Conservation (phyloP, 2,888 invertebrate genomes). For the Andrena minutula region DNA sequence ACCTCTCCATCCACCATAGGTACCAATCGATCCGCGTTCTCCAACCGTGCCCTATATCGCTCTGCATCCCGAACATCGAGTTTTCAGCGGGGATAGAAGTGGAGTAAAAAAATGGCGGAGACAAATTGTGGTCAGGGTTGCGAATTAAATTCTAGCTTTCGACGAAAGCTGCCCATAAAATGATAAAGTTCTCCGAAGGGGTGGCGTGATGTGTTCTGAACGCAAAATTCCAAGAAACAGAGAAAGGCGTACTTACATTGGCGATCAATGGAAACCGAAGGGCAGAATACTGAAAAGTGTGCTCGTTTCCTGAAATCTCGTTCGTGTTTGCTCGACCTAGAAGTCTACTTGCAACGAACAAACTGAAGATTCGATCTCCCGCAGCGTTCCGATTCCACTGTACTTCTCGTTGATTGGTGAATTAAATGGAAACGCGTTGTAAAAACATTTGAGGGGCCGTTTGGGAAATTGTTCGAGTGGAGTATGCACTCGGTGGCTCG, state of each 20-base stretch:
- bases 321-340: constrained; percentile 28
- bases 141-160: too few species aligned
- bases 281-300: neutral
- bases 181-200: too few species aligned
- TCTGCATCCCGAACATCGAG: constrained; percentile 1
- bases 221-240: constrained; percentile 51
- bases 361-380: neutral
- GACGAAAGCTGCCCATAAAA: too few species aligned
- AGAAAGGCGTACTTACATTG: neutral
- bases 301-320: constrained; percentile 19
- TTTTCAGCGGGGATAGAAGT: constrained; percentile 3
- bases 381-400: too few species aligned
- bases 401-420: too few species aligned
- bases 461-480: too few species aligned
- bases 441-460: too few species aligned
- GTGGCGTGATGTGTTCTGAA: neutral
- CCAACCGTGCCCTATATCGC: constrained; percentile 61
- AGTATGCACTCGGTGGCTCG: neutral
- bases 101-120: neutral
- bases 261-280: neutral
- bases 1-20: constrained; percentile 16
- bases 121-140: too few species aligned
- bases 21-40: constrained; percentile 63
- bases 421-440: too few species aligned
- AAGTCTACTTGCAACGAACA: neutral